phyloP scores from a whole-genome alignment of 2,113 vertebrate genomes.

The Tylochromis polylepis region DNA sequence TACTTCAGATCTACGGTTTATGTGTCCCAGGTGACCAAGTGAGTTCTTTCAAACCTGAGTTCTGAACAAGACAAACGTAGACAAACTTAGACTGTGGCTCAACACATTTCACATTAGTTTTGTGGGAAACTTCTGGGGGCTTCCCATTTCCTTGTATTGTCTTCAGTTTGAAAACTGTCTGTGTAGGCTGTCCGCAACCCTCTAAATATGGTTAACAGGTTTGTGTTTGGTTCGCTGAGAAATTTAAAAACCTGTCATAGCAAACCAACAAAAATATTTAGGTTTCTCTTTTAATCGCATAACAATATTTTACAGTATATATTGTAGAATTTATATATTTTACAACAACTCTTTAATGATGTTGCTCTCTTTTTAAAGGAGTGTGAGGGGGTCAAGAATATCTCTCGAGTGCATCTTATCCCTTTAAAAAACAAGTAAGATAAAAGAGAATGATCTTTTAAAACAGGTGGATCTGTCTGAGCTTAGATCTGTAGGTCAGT shows the following conservation, averaged over 20 bases:
- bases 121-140: slow-evolving; percentile 52
- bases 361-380: background rate
- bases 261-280: background rate
- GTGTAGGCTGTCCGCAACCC: background rate
- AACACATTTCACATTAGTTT: background rate
- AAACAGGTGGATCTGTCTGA: background rate
- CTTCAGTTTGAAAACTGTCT: slow-evolving; percentile 19
- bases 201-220: background rate
- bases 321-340: background rate
- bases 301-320: background rate
- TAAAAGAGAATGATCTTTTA: background rate
- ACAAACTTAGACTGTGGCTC: background rate
- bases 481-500: background rate
- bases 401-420: background rate
- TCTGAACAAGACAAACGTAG: background rate
- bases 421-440: background rate
- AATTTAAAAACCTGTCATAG: background rate
- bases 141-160: slow-evolving; percentile 72
- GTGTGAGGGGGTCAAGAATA: background rate
- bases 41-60: background rate
- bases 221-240: background rate
- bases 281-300: background rate
- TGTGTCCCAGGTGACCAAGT: background rate
- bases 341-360: background rate
- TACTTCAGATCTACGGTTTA: background rate